Evolutionary conservation across 2,888 invertebrate genomes (phyloP).

Genomic region (Cryptophagus acutangulus): DNA sequence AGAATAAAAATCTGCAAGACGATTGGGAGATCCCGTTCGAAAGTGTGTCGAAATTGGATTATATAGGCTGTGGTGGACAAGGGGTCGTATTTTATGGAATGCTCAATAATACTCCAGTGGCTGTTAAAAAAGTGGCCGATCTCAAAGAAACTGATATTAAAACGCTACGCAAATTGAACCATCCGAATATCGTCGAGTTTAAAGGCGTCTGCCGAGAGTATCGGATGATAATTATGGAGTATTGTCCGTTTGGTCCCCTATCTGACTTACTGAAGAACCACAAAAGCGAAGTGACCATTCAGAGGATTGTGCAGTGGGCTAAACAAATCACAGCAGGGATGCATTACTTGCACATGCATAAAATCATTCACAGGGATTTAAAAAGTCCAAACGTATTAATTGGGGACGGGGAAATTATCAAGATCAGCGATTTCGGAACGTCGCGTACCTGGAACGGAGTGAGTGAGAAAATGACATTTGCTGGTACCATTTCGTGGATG

Average conservation of each 20-base stretch:
- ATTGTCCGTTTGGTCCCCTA: slow-evolving; percentile 90
- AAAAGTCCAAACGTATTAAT: slow-evolving; percentile 96
- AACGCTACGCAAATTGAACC: slow-evolving; percentile 85
- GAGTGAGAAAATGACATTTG: slow-evolving; percentile 95
- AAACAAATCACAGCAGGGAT: slow-evolving; percentile 95
- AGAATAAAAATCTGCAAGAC: slow-evolving; percentile 64
- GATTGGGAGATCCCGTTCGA: slow-evolving; percentile 96
- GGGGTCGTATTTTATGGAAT: slow-evolving; percentile 91
- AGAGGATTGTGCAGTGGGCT: slow-evolving; percentile 85
- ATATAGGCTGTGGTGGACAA: slow-evolving; percentile 93
- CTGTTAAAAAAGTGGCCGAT: slow-evolving; percentile 93
- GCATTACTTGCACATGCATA: slow-evolving; percentile 92
- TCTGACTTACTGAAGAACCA: slow-evolving; percentile 83
- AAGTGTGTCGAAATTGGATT: slow-evolving; percentile 79
- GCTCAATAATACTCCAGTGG: slow-evolving; percentile 77
- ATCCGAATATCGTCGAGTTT: slow-evolving; percentile 92
- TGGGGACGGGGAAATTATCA: slow-evolving; percentile 64
- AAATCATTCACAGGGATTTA: slow-evolving; percentile 96
- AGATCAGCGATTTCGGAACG: slow-evolving; percentile 98
- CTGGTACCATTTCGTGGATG: slow-evolving; percentile 99
- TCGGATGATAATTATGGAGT: slow-evolving; percentile 98
- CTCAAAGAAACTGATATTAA: slow-evolving; percentile 89
- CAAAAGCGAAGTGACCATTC: slow-evolving; percentile 79
- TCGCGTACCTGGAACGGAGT: slow-evolving; percentile 92
- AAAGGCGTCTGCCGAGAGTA: slow-evolving; percentile 84